Base-by-base conservation (phyloP, 2,113 vertebrate genomes). In the Chlamydotis undulata region DNA sequence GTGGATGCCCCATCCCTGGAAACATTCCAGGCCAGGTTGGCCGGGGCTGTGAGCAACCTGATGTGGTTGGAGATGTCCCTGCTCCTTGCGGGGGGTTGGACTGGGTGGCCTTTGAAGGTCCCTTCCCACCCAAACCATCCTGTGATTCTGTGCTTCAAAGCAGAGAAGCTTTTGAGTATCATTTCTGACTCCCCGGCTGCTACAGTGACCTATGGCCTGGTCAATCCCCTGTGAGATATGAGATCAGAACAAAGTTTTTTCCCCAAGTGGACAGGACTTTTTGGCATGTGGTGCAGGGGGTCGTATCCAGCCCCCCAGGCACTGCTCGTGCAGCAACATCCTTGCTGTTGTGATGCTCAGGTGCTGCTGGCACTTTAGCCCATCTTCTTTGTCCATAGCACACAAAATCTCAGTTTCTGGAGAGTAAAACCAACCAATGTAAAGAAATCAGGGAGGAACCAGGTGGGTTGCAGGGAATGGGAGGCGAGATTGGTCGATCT, bases 231-330 rank as follows among this genome's bases (percentile, higher is more conserved):
- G 4, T 5, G 6, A 70, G 25, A 59, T 35, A 19, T 0, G 0
- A 57, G 64, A 47, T 65, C 52, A 59, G 63, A 69, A 49, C 10
- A 7, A 41, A 47, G 17, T 33, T 68, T 57, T 57, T 53, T 52
- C 12, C 37, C 25, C 21, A 52, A 19, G 60, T 89, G 1, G 23
- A 35, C 41, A 4, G 60, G 75, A 18, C 16, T 68, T 87, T 37
- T 45, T 70, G 22, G 57, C 21, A 8, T n/a, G 31, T 17, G 50
- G 19, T 0, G 0, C 35, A 22, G 12, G 29, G 45, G 12, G 6
- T 15, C 0, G 3, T 19, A 57, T 59, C 22, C 0, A 0, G 31
- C 17, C 25, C n/a, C 8, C 26, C 23, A 8, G 18, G 23, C 39
- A 15, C 9, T 7, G 52, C 33, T 60, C 1, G 0, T 35, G n/a